A percentile compares a stretch with the other conserved stretches of the same genome.
Evolutionary conservation across 2,797 vertebrate species (phyloP).

Genomic region (Propithecus perrieri): DNA sequence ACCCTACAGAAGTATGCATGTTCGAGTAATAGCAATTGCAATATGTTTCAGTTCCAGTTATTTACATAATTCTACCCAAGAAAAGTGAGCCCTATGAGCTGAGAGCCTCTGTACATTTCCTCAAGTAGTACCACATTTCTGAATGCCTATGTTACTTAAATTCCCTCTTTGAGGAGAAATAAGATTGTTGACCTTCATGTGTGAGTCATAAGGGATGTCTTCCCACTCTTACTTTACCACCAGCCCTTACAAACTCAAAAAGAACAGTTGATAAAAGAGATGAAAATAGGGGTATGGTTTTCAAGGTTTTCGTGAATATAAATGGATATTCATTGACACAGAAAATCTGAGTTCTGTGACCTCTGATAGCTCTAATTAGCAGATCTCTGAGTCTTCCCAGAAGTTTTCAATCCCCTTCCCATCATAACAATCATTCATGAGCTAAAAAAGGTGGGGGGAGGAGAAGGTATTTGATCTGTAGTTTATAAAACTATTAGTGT

Average conservation of each 20-base stretch:
- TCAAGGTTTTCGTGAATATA: neutral
- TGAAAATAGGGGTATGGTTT: neutral
- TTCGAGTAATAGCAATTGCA: constrained; percentile 34
- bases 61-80: constrained; percentile 39
- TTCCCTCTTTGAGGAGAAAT: neutral
- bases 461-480: neutral
- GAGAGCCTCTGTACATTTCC: neutral
- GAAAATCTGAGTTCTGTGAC: constrained; percentile 3
- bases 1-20: neutral
- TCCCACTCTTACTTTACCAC: neutral
- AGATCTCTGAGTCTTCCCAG: neutral
- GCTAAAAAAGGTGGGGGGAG: neutral
- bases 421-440: neutral
- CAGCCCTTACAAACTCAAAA: neutral
- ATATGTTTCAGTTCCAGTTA: constrained; percentile 4
- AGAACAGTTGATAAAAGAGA: neutral
- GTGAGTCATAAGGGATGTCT: neutral
- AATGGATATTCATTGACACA: neutral
- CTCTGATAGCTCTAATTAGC: neutral
- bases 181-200: neutral
- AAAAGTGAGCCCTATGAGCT: neutral
- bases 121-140: neutral
- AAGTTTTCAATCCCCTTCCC: neutral
- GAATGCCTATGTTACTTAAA: neutral
- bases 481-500: neutral